Conservation (phyloP, 2,113 vertebrate genomes). For the Alexandromys fortis region DNA sequence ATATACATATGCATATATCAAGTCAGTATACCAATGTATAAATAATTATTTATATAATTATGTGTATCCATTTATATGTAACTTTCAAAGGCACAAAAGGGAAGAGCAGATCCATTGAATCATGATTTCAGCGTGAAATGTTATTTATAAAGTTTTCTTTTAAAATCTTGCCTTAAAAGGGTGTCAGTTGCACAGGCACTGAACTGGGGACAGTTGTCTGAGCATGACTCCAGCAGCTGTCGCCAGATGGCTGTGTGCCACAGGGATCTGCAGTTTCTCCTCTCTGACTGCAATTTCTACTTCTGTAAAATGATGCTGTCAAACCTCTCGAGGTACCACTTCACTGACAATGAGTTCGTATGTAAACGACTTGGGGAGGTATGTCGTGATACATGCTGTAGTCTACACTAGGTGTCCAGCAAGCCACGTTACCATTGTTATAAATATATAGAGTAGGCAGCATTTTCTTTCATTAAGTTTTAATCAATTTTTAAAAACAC, state of each 20-base stretch:
- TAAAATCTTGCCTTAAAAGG: not conserved
- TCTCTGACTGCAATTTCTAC: not conserved
- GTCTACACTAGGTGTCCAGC: not conserved
- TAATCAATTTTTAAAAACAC: constrained; percentile 13
- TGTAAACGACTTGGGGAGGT: not conserved
- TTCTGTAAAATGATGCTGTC: not conserved
- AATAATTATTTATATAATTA: not conserved
- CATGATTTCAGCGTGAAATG: not conserved
- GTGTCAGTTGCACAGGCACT: not conserved
- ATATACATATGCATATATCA: not conserved
- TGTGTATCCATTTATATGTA: not conserved
- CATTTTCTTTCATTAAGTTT: not conserved
- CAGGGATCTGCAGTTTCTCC: not conserved
- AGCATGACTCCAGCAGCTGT: not conserved
- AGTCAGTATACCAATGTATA: not conserved
- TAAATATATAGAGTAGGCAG: not conserved
- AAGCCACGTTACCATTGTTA: not conserved
- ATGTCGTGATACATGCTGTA: not conserved
- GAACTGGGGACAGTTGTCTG: not conserved
- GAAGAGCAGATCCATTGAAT: not conserved
- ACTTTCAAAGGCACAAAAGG: not conserved
- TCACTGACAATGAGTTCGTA: not conserved
- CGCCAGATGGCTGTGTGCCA: not conserved
- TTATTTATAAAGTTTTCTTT: not conserved
- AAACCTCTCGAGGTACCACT: not conserved